Evolutionary conservation across 2,888 invertebrate species (phyloP).

Genomic region (Dicyrtomina minuta): DNA sequence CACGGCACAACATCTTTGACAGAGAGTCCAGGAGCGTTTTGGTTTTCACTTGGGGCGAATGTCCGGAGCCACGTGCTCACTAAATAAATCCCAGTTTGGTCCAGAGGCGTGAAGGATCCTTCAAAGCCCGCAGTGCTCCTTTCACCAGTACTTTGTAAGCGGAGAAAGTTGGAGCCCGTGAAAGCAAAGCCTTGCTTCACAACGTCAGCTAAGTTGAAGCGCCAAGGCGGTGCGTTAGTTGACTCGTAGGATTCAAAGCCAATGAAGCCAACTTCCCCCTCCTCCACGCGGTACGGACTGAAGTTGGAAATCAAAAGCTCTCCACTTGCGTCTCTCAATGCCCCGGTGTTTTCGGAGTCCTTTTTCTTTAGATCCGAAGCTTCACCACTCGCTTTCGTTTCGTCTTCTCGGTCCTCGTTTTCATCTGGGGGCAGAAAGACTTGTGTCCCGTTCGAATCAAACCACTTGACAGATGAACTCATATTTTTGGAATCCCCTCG

Average conservation of each 20-base stretch:
- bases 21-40: no score
- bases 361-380: neutral
- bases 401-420: neutral
- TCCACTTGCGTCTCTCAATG: neutral
- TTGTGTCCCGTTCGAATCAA: neutral
- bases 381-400: neutral
- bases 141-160: neutral
- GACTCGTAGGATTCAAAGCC: constrained; percentile 34
- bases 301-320: neutral
- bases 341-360: neutral
- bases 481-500: neutral
- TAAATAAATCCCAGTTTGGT: neutral
- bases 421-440: neutral
- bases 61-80: constrained; percentile 16
- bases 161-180: constrained; percentile 23
- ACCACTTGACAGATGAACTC: neutral
- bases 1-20: neutral
- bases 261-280: constrained; percentile 8
- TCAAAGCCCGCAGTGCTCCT: neutral
- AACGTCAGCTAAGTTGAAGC: neutral
- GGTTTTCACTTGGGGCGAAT: no score
- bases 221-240: neutral
- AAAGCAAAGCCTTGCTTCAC: constrained; percentile 1
- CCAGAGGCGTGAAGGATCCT: neutral
- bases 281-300: neutral